phyloP scores from a whole-genome alignment of 2,113 vertebrate genomes.

The Irena cyanogastra region DNA sequence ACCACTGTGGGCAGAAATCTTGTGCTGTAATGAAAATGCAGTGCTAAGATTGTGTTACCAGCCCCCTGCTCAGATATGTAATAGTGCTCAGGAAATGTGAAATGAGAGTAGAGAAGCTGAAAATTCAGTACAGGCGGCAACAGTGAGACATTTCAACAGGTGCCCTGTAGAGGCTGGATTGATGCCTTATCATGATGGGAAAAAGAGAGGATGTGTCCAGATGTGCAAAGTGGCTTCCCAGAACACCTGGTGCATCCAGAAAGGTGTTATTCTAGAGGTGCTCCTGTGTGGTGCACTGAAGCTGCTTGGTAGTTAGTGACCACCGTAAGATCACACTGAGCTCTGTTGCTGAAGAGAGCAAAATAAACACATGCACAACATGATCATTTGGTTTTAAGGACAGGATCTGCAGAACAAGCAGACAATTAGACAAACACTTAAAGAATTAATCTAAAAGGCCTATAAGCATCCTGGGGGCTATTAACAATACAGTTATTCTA shows the following conservation, averaged over 20 bases:
- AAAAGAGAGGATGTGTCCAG: neutral
- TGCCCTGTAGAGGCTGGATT: neutral
- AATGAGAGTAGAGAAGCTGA: conserved; percentile 2
- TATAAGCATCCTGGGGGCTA: neutral
- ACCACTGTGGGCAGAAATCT: neutral
- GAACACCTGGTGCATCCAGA: neutral
- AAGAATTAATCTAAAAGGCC: neutral
- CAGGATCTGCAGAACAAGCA: neutral
- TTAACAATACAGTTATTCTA: neutral
- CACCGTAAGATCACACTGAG: neutral
- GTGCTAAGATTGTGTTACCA: neutral
- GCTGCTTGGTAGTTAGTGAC: neutral
- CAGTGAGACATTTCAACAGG: neutral
- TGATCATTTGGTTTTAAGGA: neutral
- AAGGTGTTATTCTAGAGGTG: neutral
- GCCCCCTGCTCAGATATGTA: neutral
- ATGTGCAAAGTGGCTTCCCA: neutral
- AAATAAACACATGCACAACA: neutral
- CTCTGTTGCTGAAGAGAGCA: neutral
- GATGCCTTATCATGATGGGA: neutral
- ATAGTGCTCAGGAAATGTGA: neutral
- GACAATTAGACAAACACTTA: neutral
- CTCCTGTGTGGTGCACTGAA: neutral
- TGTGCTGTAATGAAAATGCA: neutral
- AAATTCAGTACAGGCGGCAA: neutral